Percentiles rank a stretch among this genome's conserved stretches.
Evolutionary conservation across 2,888 invertebrate species (phyloP).

Genomic region (Heliconius sara): DNA sequence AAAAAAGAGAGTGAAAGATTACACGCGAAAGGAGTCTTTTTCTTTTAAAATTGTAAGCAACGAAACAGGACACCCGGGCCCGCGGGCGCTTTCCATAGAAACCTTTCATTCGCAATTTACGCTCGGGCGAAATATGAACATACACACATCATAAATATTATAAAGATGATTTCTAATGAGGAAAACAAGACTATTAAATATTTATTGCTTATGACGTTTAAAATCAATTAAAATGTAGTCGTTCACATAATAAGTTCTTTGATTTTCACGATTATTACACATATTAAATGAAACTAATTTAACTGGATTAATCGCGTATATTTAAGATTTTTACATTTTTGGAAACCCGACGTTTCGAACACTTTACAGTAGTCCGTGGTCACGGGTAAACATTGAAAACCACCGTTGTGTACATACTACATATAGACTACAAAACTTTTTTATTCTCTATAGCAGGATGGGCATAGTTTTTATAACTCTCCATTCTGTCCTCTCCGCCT

Average conservation of each 20-base stretch:
- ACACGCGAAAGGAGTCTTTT: slow-evolving; percentile 12
- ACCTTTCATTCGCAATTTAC: slow-evolving; percentile 15
- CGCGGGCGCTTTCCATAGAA: slow-evolving; percentile 13
- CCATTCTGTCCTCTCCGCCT: neutral
- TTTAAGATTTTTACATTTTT: too few species aligned
- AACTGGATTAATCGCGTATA: too few species aligned
- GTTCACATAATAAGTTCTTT: too few species aligned
- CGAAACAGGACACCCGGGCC: slow-evolving; percentile 18
- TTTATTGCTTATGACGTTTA: neutral
- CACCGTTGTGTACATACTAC: neutral
- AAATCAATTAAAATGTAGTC: neutral
- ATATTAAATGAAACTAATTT: too few species aligned
- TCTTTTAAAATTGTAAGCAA: slow-evolving; percentile 10
- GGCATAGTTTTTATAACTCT: neutral
- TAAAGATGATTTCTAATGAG: slow-evolving; percentile 5
- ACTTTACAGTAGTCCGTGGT: too few species aligned
- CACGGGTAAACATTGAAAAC: neutral
- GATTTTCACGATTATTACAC: too few species aligned
- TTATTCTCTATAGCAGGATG: neutral
- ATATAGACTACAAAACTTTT: neutral
- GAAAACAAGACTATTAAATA: slow-evolving; percentile 8
- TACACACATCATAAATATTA: neutral
- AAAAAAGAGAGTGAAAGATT: neutral
- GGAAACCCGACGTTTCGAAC: too few species aligned
- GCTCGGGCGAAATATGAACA: neutral